Base-by-base conservation (phyloP, 2,888 invertebrate genomes). In the Plebejus anna region DNA sequence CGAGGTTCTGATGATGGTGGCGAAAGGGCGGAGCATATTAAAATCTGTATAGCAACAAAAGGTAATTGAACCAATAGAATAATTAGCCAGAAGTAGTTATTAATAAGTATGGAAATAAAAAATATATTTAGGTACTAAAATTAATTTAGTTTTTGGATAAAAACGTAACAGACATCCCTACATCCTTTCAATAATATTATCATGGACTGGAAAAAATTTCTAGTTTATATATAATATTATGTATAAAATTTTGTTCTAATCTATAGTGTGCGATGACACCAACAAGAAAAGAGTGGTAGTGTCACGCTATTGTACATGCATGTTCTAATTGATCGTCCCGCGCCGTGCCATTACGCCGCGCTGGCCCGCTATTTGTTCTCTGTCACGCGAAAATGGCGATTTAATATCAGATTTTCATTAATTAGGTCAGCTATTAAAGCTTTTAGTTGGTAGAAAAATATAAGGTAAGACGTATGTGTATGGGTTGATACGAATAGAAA, bases 401-500 rank as follows among this genome's bases (percentile, higher is more conserved):
- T 47, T 47, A 28, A 72, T 22, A 22, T 72, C 42, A 72, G 72
- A 72, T 72, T 72, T 72, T 72, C 66, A 36, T 66, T 66, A 66
- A 66, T 66, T 66, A 66, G 66, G 66, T 66, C 66, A 66, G 66
- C 22, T 42, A 42, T 71, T 71, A 71, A 71, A 22, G n/a, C 38
- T 71, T 71, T 71, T 42, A 22, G 71, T 36, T 66, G 11, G 32
- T 13, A 32, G 32, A 13, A 28, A 66, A 32, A 66, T 66, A 66
- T 9, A 66, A 66, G 13, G 32, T 66, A 16, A 16, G 66, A 6
- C 55, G 51, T 61, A 61, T 28, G 59, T 59, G n/a, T 22, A 1
- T 57, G 6, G 57, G 59, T 22, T 11, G 4, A 61, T 61, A 22
- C 28, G 55, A 55, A 13, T 13, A 51, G 51, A 11, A 42, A 47